These are phyloP conservation scores for Crotalus horridus DNA, from an alignment of 2,113 vertebrate genomes.

Conservation along the genomic window DNA sequence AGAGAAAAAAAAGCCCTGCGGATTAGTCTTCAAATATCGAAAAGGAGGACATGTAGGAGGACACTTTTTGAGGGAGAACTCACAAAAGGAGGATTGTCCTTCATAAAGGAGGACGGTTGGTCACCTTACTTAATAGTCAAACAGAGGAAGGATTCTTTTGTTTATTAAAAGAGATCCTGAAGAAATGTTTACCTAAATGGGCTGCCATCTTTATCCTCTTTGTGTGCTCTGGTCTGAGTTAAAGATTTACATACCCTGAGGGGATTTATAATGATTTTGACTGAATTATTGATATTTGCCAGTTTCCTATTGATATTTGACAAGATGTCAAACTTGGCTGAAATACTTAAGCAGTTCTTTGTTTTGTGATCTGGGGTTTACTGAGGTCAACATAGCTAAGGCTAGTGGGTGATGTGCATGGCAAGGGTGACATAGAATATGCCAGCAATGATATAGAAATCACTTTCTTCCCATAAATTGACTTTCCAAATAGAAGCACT, in stretches of 20 bases:
- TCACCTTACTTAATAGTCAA: not conserved
- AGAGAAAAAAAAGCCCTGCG: no score
- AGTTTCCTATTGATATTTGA: not conserved
- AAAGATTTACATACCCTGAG: not conserved
- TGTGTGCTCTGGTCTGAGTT: not conserved
- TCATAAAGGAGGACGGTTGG: no score
- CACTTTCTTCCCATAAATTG: not conserved
- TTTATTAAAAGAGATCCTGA: not conserved
- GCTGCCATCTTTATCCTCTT: not conserved
- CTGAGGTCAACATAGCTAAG: not conserved
- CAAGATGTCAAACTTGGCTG: not conserved
- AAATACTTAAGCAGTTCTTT: not conserved
- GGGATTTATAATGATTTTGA: not conserved
- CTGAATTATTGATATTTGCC: not conserved
- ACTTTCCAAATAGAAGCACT: not conserved
- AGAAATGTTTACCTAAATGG: not conserved
- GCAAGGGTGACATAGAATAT: not conserved
- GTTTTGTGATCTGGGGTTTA: not conserved
- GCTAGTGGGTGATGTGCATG: not conserved
- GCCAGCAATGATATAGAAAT: not conserved
- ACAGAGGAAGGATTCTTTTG: not conserved
- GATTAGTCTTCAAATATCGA: no score
- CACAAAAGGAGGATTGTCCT: no score
- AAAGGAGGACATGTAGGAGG: no score
- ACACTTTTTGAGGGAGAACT: no score